These are phyloP conservation scores for Cerastoderma edule DNA, from an alignment of 2,888 invertebrate genomes.

Conservation along the genomic window DNA sequence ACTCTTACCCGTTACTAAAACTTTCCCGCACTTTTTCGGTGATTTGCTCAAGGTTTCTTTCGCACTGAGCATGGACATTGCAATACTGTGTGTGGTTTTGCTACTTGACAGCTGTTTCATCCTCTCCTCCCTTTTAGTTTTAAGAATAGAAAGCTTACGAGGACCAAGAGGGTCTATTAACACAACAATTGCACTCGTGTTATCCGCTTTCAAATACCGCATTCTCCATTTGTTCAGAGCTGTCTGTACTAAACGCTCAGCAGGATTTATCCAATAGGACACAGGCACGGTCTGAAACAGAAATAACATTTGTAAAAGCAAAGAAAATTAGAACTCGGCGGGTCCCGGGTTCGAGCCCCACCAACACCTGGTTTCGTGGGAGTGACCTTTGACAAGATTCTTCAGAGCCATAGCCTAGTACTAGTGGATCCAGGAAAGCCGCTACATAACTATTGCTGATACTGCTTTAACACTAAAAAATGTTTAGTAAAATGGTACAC, in stretches of 20 bases:
- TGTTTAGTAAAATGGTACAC: no score
- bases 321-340: not conserved
- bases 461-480: no score
- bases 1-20: not conserved
- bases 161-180: conserved; percentile 95
- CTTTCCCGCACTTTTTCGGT: conserved; percentile 42
- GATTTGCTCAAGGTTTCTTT: conserved; percentile 49
- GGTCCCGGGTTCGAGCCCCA: no score
- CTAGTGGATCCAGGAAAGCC: no score
- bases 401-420: no score
- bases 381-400: no score
- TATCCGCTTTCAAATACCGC: conserved; percentile 96
- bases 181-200: conserved; percentile 96
- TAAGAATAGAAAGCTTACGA: conserved; percentile 75
- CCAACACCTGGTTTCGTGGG: no score
- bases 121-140: conserved; percentile 71
- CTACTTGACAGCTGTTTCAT: conserved; percentile 45
- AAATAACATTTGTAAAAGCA: no score
- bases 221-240: conserved; percentile 93
- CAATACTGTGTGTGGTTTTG: conserved; percentile 28
- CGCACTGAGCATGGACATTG: conserved; percentile 34
- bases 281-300: conserved; percentile 74
- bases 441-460: no score
- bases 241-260: conserved; percentile 93
- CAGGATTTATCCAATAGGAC: conserved; percentile 90